A percentile compares a stretch with the other conserved stretches of the same genome.
Conservation (phyloP, 2,888 invertebrate genomes). For the Malthinus flaveolus region DNA sequence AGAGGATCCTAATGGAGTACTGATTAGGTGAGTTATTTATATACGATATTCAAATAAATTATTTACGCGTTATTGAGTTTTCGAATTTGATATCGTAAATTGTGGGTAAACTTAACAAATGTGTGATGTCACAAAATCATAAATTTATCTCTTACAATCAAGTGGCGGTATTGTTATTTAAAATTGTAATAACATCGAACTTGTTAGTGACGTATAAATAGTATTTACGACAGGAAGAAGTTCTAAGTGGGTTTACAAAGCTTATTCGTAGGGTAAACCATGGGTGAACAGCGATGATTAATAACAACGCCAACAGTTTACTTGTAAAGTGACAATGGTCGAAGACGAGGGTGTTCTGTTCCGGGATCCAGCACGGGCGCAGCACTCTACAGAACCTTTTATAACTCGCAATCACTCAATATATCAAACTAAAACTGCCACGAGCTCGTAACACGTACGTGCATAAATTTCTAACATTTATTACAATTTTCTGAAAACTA, state of each 20-base stretch:
- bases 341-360: conserved; percentile 21
- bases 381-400: conserved; percentile 10
- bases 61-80: conserved; percentile 39
- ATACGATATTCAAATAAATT: conserved; percentile 40
- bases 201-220: conserved; percentile 34
- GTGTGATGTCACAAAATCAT: conserved; percentile 41
- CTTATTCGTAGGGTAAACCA: conserved; percentile 18
- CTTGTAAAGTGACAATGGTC: conserved; percentile 29
- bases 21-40: conserved; percentile 40
- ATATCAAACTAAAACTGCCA: conserved; percentile 3
- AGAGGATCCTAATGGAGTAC: conserved; percentile 36
- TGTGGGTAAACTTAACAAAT: conserved; percentile 42
- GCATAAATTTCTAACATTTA: too few species aligned
- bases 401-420: conserved; percentile 1
- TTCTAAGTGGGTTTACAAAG: conserved; percentile 26
- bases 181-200: conserved; percentile 35
- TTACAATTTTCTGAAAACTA: too few species aligned
- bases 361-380: conserved; percentile 12
- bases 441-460: not conserved
- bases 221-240: conserved; percentile 30
- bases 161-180: conserved; percentile 34
- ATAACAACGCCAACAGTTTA: conserved; percentile 34
- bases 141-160: conserved; percentile 41
- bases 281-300: conserved; percentile 26
- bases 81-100: conserved; percentile 37